phyloP scores from a whole-genome alignment of 2,888 invertebrate species.

The Lithophane leautieri region DNA sequence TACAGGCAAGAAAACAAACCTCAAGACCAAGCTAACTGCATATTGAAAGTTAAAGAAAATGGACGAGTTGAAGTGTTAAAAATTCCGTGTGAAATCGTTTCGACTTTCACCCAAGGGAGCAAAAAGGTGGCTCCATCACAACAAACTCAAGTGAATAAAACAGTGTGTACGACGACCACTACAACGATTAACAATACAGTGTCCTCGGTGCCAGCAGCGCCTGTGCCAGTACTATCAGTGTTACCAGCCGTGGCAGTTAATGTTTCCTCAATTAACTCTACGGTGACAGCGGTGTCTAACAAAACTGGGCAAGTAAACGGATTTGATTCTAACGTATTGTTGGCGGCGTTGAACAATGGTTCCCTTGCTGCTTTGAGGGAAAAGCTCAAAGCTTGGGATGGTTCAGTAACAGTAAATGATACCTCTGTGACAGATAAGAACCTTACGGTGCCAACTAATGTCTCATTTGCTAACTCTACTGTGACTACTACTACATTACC shows the following conservation, averaged over 20 bases:
- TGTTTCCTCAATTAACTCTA: conserved; percentile 31
- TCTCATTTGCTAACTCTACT: conserved; percentile 53
- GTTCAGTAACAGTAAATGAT: conserved; percentile 2
- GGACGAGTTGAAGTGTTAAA: conserved; percentile 76
- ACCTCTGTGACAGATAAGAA: conserved; percentile 12
- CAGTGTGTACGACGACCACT: conserved; percentile 78
- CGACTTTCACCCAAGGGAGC: conserved; percentile 83
- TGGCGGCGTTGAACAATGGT: neutral
- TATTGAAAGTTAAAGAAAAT: conserved; percentile 80
- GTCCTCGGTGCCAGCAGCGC: conserved; percentile 16
- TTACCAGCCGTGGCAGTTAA: conserved; percentile 27
- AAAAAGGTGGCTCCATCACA: conserved; percentile 68
- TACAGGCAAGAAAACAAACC: conserved; percentile 30
- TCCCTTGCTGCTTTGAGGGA: neutral
- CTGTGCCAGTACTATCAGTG: conserved; percentile 26
- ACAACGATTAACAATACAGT: conserved; percentile 70
- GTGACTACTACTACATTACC: conserved; percentile 50
- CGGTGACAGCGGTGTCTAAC: conserved; percentile 5
- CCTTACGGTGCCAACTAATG: conserved; percentile 5
- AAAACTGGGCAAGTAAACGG: neutral
- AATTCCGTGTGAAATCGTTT: conserved; percentile 87
- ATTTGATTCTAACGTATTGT: neutral
- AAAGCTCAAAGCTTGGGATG: neutral
- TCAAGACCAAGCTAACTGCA: conserved; percentile 75
- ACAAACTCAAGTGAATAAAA: conserved; percentile 70